Percentiles rank a stretch among this genome's conserved stretches.
These are phyloP conservation scores for Irena cyanogastra DNA, from an alignment of 2,113 vertebrate species.

Conservation along the genomic window DNA sequence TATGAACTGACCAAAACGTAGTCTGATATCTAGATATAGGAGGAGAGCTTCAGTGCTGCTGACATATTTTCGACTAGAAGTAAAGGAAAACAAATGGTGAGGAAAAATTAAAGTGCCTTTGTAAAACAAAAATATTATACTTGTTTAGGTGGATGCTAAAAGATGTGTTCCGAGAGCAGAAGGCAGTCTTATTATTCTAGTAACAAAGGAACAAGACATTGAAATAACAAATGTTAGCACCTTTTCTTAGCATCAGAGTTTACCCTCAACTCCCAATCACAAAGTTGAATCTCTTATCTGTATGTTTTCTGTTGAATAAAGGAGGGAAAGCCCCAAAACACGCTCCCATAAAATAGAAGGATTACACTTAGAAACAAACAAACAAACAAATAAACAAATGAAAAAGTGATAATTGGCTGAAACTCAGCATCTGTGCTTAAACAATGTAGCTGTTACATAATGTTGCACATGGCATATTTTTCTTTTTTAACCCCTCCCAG, in stretches of 20 bases:
- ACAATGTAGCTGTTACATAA: not conserved
- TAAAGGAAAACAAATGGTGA: not conserved
- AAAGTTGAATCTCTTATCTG: not conserved
- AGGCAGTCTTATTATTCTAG: not conserved
- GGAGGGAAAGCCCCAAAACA: not conserved
- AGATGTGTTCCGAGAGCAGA: not conserved
- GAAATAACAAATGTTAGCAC: not conserved
- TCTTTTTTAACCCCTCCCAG: rapidly evolving
- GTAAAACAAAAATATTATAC: not conserved
- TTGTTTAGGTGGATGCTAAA: not conserved
- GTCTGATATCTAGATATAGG: rapidly evolving
- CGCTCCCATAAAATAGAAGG: not conserved
- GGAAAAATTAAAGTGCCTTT: not conserved
- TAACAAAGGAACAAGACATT: not conserved
- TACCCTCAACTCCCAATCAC: not conserved
- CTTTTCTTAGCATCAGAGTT: not conserved
- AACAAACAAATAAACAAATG: not conserved
- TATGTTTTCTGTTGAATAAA: not conserved
- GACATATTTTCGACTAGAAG: not conserved
- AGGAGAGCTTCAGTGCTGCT: not conserved
- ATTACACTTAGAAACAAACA: not conserved
- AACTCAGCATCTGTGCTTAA: not conserved
- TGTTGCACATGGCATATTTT: not conserved
- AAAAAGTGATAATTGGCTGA: not conserved
- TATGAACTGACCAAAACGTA: not conserved